Evolutionary conservation across 1,140 invertebrate species (phyloP).

Genomic region (Bombus haemorrhoidalis): DNA sequence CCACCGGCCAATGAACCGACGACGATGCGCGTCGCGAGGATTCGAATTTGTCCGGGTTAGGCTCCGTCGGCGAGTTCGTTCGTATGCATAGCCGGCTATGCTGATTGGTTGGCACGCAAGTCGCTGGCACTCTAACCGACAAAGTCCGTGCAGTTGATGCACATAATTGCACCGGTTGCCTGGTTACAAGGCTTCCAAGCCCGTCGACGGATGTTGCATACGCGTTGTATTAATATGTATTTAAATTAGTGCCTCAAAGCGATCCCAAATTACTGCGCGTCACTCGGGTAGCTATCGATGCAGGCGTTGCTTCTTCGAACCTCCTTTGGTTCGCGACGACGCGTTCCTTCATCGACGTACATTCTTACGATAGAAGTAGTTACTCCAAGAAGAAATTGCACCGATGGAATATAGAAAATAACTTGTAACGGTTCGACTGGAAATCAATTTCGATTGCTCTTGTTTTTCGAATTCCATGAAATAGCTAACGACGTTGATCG

Average conservation of each 20-base stretch:
- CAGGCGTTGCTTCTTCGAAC: neutral
- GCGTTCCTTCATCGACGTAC: neutral
- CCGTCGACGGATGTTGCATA: conserved; percentile 67
- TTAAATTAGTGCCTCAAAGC: conserved; percentile 79
- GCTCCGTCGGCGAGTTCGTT: conserved; percentile 56
- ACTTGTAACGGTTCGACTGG: neutral
- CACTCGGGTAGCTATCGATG: conserved; percentile 3
- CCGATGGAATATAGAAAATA: neutral
- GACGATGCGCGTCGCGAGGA: conserved; percentile 35
- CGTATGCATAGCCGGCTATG: conserved; percentile 64
- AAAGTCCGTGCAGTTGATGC: conserved; percentile 39
- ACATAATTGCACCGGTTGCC: neutral
- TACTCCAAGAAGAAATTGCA: neutral
- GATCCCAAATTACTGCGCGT: conserved; percentile 71
- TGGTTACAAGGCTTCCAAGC: neutral
- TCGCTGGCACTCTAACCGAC: conserved; percentile 37
- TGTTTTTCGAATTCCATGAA: neutral
- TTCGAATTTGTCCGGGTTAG: conserved; percentile 52
- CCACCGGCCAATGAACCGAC: conserved; percentile 36
- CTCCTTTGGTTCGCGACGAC: neutral
- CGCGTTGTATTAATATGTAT: conserved; percentile 79
- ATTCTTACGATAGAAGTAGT: neutral
- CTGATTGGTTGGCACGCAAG: conserved; percentile 66
- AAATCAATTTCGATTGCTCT: neutral
- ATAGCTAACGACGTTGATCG: neutral